Conservation (phyloP, 1,140 invertebrate genomes). For the Pogonus chalceus region DNA sequence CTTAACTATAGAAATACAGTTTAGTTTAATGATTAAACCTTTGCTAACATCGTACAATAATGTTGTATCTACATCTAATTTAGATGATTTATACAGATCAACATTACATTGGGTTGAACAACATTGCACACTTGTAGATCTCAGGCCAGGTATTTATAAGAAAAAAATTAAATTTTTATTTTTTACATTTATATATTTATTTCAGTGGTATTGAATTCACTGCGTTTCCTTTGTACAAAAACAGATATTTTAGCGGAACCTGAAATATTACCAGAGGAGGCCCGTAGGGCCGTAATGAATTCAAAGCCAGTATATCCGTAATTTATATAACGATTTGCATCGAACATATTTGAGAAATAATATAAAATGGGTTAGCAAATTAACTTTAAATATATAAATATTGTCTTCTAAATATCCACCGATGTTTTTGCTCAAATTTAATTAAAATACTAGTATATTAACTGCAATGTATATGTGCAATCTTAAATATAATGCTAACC, state of each 20-base stretch:
- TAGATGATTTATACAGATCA: conserved; percentile 86
- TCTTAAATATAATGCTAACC: no score
- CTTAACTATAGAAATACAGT: conserved; percentile 48
- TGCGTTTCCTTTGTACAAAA: conserved; percentile 80
- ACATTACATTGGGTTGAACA: conserved; percentile 91
- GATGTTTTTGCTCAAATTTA: no score
- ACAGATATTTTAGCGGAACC: conserved; percentile 90
- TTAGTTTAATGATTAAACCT: conserved; percentile 82
- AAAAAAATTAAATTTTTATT: background rate
- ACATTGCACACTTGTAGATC: conserved; percentile 85
- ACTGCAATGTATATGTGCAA: no score
- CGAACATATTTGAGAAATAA: no score
- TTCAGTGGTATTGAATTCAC: conserved; percentile 83
- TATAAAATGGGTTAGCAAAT: no score
- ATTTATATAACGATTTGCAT: no score
- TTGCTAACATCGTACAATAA: conserved; percentile 82
- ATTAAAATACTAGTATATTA: no score
- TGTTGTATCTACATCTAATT: conserved; percentile 80
- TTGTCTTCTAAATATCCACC: no score
- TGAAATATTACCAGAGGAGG: conserved; percentile 76
- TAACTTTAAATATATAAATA: no score
- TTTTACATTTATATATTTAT: conserved; percentile 26
- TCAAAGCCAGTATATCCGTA: background rate
- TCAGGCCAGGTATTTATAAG: conserved; percentile 68
- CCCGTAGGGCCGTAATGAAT: conserved; percentile 46